Evolutionary conservation across 2,113 vertebrate species (phyloP).

Genomic region (Corythornis madagascariensis): DNA sequence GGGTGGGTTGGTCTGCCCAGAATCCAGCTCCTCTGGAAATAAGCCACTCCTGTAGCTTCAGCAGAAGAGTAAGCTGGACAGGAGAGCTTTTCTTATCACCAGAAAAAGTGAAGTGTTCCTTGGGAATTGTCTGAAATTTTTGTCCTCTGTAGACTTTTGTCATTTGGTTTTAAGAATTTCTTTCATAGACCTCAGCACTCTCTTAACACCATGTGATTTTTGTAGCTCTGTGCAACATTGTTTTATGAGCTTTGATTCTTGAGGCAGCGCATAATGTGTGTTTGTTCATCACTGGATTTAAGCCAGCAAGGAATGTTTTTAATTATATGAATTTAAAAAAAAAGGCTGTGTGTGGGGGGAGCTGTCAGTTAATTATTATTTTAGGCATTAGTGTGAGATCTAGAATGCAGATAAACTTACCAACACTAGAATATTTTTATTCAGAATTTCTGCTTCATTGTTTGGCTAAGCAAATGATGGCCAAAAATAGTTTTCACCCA

Average conservation of each 20-base stretch:
- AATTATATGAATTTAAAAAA: constrained; percentile 58
- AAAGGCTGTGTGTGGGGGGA: neutral
- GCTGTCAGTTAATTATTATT: constrained; percentile 69
- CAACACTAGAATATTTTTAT: constrained; percentile 25
- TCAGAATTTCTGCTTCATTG: neutral
- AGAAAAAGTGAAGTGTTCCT: neutral
- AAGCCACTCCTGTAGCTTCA: neutral
- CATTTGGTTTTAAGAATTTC: neutral
- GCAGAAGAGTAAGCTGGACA: neutral
- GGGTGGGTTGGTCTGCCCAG: neutral
- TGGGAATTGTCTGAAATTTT: neutral
- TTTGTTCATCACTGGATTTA: constrained; percentile 60
- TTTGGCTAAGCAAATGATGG: neutral
- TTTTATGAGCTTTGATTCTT: constrained; percentile 61
- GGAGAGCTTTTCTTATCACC: neutral
- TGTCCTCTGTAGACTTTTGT: neutral
- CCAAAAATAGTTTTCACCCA: constrained; percentile 20
- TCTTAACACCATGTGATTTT: constrained; percentile 33
- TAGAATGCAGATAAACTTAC: constrained; percentile 52
- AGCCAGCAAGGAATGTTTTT: constrained; percentile 65
- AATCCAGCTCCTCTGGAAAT: neutral
- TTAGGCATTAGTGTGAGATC: constrained; percentile 53
- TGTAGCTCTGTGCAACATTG: constrained; percentile 44
- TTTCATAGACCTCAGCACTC: constrained; percentile 8
- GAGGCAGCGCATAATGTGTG: constrained; percentile 58